Evolutionary conservation across 2,888 invertebrate species (phyloP).

Genomic region (Lithophane semibrunnea): DNA sequence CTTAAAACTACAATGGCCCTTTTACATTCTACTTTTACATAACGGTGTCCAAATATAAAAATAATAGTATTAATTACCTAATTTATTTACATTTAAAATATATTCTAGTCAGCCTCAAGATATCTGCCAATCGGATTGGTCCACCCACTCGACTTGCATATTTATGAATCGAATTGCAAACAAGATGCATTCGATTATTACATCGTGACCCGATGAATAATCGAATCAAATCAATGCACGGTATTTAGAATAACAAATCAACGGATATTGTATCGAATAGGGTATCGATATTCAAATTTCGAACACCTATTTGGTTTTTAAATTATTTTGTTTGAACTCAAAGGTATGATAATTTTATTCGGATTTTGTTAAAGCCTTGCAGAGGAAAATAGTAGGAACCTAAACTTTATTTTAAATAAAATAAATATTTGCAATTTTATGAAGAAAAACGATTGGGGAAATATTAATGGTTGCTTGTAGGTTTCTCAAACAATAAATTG

Average conservation of each 20-base stretch:
- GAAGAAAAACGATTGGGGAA: neutral
- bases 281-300: constrained; percentile 42
- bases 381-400: neutral
- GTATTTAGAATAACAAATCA: constrained; percentile 51
- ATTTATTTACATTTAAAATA: neutral
- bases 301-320: constrained; percentile 48
- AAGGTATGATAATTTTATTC: constrained; percentile 21
- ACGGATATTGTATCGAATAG: constrained; percentile 12
- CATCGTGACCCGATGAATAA: constrained; percentile 38
- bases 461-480: neutral
- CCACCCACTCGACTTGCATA: constrained; percentile 42
- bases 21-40: no score
- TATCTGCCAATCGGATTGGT: constrained; percentile 21
- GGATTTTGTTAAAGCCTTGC: neutral
- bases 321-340: constrained; percentile 25
- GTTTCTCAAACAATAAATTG: neutral
- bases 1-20: no score
- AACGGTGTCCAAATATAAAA: no score
- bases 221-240: constrained; percentile 41
- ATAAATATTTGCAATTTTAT: neutral
- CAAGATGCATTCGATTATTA: constrained; percentile 55
- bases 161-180: constrained; percentile 56
- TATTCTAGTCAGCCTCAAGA: neutral
- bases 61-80: no score
- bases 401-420: neutral